These are phyloP conservation scores for Chloroceryle aenea DNA, from an alignment of 2,113 vertebrate genomes.

Conservation along the genomic window DNA sequence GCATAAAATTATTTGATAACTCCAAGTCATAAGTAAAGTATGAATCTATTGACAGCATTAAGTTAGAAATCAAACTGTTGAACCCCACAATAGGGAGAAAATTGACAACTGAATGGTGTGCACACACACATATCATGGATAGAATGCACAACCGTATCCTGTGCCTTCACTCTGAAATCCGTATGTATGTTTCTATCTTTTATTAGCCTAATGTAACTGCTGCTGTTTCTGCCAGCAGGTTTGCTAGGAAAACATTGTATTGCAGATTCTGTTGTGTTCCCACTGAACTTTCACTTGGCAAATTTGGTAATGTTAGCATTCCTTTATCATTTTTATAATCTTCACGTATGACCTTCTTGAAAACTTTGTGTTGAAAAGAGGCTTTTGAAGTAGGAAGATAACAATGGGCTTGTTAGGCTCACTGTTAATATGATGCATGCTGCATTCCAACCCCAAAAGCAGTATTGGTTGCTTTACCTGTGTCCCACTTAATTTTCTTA, in stretches of 20 bases:
- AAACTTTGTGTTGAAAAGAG: not conserved
- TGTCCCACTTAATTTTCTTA: not conserved
- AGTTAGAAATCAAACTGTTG: slow-evolving; percentile 61
- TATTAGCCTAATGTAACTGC: not conserved
- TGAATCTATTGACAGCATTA: slow-evolving; percentile 73
- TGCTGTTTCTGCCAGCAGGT: not conserved
- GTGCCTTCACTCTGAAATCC: not conserved
- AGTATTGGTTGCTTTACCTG: not conserved
- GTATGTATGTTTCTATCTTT: not conserved
- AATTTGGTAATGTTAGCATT: not conserved
- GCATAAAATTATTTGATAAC: slow-evolving; percentile 83
- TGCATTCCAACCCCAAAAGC: not conserved
- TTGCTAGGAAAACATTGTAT: not conserved
- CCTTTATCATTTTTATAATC: not conserved
- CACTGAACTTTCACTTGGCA: not conserved
- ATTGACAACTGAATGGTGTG: slow-evolving; percentile 1
- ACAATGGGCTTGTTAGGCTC: not conserved
- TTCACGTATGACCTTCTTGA: not conserved
- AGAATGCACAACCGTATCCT: not conserved
- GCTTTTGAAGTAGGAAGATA: not conserved
- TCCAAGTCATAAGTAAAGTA: slow-evolving; percentile 66
- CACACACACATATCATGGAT: not conserved
- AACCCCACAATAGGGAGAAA: not conserved
- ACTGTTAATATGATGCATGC: not conserved
- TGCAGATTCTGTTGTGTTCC: not conserved